Conservation (phyloP, 2,797 vertebrate genomes). For the Spheniscus humboldti region DNA sequence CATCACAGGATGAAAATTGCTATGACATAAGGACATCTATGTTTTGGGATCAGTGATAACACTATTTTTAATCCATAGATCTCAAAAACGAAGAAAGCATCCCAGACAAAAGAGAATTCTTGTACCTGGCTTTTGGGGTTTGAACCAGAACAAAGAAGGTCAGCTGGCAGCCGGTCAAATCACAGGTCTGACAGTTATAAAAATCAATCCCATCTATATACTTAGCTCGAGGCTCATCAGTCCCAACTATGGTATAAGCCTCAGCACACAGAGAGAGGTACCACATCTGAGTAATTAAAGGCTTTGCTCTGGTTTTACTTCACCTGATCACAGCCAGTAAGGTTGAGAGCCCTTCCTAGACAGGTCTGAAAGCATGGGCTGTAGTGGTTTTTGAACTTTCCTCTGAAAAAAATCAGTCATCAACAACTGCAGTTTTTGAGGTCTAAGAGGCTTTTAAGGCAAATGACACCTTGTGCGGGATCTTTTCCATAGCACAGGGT, state of each 20-base stretch:
- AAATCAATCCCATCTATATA: background rate
- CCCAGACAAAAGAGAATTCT: background rate
- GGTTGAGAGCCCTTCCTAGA: background rate
- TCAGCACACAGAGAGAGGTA: background rate
- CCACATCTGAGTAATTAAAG: background rate
- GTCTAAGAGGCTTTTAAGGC: background rate
- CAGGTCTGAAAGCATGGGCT: background rate
- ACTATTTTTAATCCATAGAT: background rate
- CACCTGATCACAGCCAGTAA: fast-evolving
- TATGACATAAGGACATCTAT: background rate
- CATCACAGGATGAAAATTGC: background rate
- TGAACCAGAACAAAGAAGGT: background rate
- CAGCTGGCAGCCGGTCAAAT: background rate
- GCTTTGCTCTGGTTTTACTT: background rate
- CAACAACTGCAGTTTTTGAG: background rate
- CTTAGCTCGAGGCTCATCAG: background rate
- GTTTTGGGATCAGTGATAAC: background rate
- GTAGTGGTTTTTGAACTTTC: background rate
- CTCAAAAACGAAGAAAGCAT: background rate
- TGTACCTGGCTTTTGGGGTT: background rate
- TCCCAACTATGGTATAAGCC: background rate
- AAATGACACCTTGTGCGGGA: background rate
- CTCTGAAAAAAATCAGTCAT: background rate
- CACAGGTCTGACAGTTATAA: background rate
- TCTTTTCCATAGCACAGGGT: background rate